These are phyloP conservation scores for Zaprionus ghesquierei DNA, from an alignment of 1,140 invertebrate genomes.

Conservation along the genomic window DNA sequence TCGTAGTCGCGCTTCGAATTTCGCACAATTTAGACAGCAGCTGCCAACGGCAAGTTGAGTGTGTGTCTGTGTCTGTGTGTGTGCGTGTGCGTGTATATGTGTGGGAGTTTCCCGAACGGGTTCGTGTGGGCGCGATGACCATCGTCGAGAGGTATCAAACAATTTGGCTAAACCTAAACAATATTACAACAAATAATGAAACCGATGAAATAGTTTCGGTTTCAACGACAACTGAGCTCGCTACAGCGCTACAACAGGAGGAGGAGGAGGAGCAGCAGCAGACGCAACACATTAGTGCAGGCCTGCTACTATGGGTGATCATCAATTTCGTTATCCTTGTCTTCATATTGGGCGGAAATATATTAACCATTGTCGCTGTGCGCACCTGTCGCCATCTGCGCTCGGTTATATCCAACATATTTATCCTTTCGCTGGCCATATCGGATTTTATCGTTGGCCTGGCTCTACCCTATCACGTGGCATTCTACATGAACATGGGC, in stretches of 20 bases:
- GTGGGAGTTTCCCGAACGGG: slow-evolving; percentile 28
- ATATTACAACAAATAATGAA: not conserved
- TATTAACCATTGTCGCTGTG: slow-evolving; percentile 88
- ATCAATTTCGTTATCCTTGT: slow-evolving; percentile 86
- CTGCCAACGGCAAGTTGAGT: slow-evolving; percentile 1
- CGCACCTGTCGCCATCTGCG: slow-evolving; percentile 86
- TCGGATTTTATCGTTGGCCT: slow-evolving; percentile 89
- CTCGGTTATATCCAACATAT: slow-evolving; percentile 85
- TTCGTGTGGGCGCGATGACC: slow-evolving; percentile 23
- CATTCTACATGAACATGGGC: slow-evolving; percentile 86
- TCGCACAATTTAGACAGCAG: slow-evolving; percentile 15
- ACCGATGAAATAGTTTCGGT: not conserved
- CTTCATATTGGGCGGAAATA: slow-evolving; percentile 87
- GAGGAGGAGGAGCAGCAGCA: not conserved
- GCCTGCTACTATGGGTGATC: slow-evolving; percentile 84
- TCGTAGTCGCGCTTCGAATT: slow-evolving; percentile 31
- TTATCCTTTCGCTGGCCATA: slow-evolving; percentile 88
- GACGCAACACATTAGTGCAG: slow-evolving; percentile 2
- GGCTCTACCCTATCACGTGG: slow-evolving; percentile 88
- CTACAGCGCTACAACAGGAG: not conserved
- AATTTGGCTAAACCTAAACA: slow-evolving; percentile 15
- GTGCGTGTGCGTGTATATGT: slow-evolving; percentile 3
- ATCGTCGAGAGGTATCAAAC: slow-evolving; percentile 5
- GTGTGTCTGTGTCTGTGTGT: not conserved
- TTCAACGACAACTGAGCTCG: not conserved